Evolutionary conservation across 2,797 vertebrate species (phyloP).

Genomic region (Numenius phaeopus): DNA sequence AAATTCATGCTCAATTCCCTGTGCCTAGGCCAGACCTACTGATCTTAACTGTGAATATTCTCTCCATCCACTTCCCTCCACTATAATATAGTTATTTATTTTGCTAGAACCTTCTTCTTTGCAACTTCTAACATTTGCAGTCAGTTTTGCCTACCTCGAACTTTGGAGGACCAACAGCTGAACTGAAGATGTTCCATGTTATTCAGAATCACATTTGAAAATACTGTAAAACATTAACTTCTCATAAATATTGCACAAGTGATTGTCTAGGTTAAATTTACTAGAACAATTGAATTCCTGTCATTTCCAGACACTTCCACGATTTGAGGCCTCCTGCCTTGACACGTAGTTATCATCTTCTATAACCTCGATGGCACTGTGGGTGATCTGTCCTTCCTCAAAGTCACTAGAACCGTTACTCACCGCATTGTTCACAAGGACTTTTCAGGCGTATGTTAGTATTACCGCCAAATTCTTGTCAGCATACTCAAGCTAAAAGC

Average conservation of each 20-base stretch:
- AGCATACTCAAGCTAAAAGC: neutral
- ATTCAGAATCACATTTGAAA: neutral
- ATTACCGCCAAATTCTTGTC: constrained; percentile 3
- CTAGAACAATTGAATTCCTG: neutral
- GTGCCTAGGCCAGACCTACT: neutral
- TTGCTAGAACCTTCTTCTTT: neutral
- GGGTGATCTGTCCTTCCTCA: neutral
- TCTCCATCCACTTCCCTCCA: neutral
- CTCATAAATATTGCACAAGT: neutral
- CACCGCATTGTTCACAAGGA: constrained; percentile 15
- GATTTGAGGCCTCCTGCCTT: neutral
- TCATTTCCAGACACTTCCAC: neutral
- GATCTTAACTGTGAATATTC: neutral
- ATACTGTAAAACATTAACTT: neutral
- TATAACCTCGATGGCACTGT: neutral
- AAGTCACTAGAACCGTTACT: neutral
- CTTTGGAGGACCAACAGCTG: neutral
- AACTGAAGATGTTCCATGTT: accelerated
- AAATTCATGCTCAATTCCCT: neutral
- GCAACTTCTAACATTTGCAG: neutral
- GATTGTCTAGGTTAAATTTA: neutral
- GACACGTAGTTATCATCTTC: neutral
- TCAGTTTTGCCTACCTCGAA: neutral
- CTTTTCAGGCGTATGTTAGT: constrained; percentile 3
- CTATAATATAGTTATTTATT: neutral